Base-by-base conservation (phyloP, 2,888 invertebrate genomes). In the Athalia cordata region DNA sequence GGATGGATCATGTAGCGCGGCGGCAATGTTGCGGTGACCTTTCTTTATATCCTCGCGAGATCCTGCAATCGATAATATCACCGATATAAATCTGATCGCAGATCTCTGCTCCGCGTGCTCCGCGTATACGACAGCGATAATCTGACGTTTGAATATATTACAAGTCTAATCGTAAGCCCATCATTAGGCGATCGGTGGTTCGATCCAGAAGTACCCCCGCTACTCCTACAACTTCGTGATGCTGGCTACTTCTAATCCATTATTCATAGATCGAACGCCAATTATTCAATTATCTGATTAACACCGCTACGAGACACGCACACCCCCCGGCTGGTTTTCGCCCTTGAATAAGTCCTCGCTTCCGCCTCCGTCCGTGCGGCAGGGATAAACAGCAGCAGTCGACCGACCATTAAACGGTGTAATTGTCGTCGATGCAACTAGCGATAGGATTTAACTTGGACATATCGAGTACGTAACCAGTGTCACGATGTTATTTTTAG, bases 331-430 rank as follows among this genome's bases (percentile, higher is more conserved):
- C 72, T 43, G 3, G 50, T 49, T n/a, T 5, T 3, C 59, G 72
- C 45, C 72, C 72, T 72, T 72, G 72, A 45, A 72, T 57, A 72
- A n/a, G 57, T 47, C 52, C 13, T 72, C 52, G 59, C 59, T 72
- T 72, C 72, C 72, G 72, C 59, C 68, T 68, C 52, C 55, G 45
- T 43, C 1, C 29, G 29, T 2, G 29, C 29, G 29, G 29, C 29
- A 29, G 29, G 29, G 29, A 29, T 29, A 29, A 29, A 68, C 15
- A 55, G 55, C 43, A 55, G 68, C 52, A 68, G 52, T 55, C 5
- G 8, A 55, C 55, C 68, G 55, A 47, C 55, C 6, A 55, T 68
- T 55, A 43, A 68, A 55, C 68, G 68, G 55, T 68, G 6, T n/a
- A 15, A 68, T 68, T 43, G 68, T n/a, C 43, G 55, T 68, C 68